Percentiles rank a stretch among this genome's conserved stretches.
phyloP scores from a whole-genome alignment of 2,888 invertebrate genomes.

The Chloroclystis v-ata region DNA sequence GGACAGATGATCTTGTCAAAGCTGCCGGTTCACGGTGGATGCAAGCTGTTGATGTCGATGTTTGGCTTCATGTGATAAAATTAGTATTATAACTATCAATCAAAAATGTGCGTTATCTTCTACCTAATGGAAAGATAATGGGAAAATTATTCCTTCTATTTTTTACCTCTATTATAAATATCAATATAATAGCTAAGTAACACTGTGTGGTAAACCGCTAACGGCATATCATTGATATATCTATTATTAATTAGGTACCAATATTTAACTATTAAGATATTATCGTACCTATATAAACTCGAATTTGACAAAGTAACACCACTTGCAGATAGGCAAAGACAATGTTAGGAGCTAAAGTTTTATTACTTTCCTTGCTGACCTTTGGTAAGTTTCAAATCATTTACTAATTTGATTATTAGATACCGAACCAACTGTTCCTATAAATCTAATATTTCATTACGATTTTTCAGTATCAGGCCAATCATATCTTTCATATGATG shows the following conservation, averaged over 20 bases:
- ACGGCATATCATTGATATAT: background rate
- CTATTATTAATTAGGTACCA: background rate
- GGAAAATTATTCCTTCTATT: no score
- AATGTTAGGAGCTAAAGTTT: conserved; percentile 1
- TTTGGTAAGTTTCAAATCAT: background rate
- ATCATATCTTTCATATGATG: conserved; percentile 26
- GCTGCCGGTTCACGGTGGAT: no score
- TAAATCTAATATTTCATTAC: no score
- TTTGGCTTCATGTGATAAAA: no score
- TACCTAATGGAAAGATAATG: no score
- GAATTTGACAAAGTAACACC: background rate
- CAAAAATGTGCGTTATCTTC: no score
- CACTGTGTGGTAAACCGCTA: background rate
- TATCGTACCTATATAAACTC: background rate
- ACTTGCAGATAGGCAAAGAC: background rate
- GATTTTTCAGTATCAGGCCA: conserved; percentile 21
- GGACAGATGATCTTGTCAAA: no score
- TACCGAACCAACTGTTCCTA: conserved; percentile 1
- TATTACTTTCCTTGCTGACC: background rate
- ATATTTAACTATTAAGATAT: background rate
- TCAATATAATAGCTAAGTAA: no score
- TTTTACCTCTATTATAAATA: no score
- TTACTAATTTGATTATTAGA: conserved; percentile 1
- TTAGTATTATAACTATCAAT: no score
- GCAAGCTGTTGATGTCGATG: no score